Base-by-base conservation (phyloP, 1,140 invertebrate species). In the Aporrectodea caliginosa region DNA sequence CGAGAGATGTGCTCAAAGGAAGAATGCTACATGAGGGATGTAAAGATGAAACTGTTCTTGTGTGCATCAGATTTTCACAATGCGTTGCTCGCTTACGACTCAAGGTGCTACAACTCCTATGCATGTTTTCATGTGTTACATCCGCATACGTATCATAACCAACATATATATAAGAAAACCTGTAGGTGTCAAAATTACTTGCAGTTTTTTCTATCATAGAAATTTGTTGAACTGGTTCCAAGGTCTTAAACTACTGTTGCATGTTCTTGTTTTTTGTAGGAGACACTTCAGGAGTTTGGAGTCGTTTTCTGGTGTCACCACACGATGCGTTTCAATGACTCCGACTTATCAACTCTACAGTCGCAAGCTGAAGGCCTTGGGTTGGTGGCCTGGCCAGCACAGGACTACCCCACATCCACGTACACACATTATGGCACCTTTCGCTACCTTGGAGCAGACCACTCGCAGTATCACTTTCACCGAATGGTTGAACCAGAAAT, bases 361-460 rank as follows among this genome's bases (percentile, higher is more conserved):
- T 30, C 73, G 2, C 73, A 75, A 34, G 73, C 73, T 14, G 22
- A 33, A 31, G 22, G 30, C 30, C 22, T 22, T 34, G 73, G 73
- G 12, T 12, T 75, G 27, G 33, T 35, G n/a, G 2, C 73, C 12
- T 75, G 73, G 73, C 22, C n/a, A 34, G 16, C 29, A 6, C 30
- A 75, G 34, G 16, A 33, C 12, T 75, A 75, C 32, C 73, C 73
- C 12, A 75, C 73, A 30, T 75, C 73, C 14, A n/a, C 73, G 2
- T 75, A 16, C n/a, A 75, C 73, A 12, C 73, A 75, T 75, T 75
- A 75, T 27, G 32, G 32, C 73, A 75, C 32, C 12, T 75, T 75
- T 27, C 73, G 73, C 33, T 75, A 75, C 73, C 32, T 75, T 33
- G 32, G 32, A 12, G 33, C 73, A 14, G 22, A 31, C 32, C 27